Percentiles rank a stretch among this genome's conserved stretches.
Evolutionary conservation across 30 jellyfish, hydroid and myxozoan genomes (phyloP).

Genomic region (Aurelia aurita complex sp. Pacific): DNA sequence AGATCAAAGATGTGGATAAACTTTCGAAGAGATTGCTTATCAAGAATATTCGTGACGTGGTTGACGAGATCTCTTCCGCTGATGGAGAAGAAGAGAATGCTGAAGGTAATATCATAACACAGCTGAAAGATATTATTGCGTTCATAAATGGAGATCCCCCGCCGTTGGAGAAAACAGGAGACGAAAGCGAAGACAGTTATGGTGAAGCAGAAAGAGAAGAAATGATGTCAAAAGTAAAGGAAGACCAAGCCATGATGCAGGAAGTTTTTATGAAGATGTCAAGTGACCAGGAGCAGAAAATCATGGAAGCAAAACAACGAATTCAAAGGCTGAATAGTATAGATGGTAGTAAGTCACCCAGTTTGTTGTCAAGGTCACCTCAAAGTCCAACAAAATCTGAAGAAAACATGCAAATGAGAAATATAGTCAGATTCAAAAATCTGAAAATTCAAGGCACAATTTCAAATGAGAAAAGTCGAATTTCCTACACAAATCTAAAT

Average conservation of each 20-base stretch:
- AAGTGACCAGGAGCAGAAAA: conserved; percentile 17
- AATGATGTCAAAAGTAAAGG: conserved; percentile 1
- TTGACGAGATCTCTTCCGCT: not conserved
- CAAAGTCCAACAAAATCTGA: not conserved
- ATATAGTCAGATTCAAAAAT: not conserved
- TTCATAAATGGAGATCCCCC: too few relatives aligned
- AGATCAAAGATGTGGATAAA: not conserved
- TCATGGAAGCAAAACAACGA: conserved; percentile 6
- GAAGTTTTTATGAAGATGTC: conserved; percentile 4
- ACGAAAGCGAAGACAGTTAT: conserved; percentile 1
- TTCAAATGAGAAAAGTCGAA: not conserved
- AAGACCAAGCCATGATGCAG: conserved; percentile 6
- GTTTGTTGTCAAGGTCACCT: not conserved
- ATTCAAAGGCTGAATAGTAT: conserved; percentile 2
- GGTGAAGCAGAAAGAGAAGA: not conserved
- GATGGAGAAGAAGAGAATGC: not conserved
- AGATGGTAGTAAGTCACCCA: not conserved
- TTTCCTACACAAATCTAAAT: not conserved
- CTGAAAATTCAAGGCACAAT: conserved; percentile 11
- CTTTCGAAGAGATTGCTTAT: not conserved
- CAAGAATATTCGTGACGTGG: conserved; percentile 1
- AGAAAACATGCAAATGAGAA: not conserved
- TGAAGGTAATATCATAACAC: not conserved
- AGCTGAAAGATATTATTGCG: not conserved
- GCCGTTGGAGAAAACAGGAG: not conserved